Base-by-base conservation (phyloP, 2,113 vertebrate genomes). In the Pavo muticus region DNA sequence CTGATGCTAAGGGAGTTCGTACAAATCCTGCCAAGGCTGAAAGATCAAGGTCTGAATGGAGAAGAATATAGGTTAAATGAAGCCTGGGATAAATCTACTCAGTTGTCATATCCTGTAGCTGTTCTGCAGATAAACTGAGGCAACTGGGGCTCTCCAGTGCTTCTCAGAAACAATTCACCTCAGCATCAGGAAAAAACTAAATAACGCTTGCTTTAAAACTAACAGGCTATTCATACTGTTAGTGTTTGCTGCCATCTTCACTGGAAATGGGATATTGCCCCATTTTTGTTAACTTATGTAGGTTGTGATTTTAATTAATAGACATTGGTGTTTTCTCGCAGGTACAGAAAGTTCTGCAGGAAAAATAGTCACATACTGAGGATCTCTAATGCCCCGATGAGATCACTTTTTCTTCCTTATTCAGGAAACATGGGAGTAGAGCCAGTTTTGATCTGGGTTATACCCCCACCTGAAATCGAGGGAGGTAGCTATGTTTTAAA, bases 171-270 rank as follows among this genome's bases (percentile, higher is more conserved):
- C 4, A 83, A 2, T 2, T 35, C 35, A 5, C 23, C 30, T 78
- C 9, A 30, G 4, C 8, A 23, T 37, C 23, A 40, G 15, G 20
- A 47, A 40, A 76, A 48, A 52, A 17, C 30, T 4, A 10, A 59
- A n/a, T 56, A 9, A 29, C 1, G 2, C 5, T 79, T 64, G 2
- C 35, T 29, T 30, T 44, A 60, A 70, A 83, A 56, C 3, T 48
- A 37, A 4, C 9, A n/a, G 30, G 15, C 4, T 80, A 6, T 25
- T 90, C 70, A 6, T 64, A 25, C 13, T 8, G 9, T 24, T 82
- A 35, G 8, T 0, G 0, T 72, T 91, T 78, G 30, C 12, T 44
- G 71, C 16, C 0, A 0, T n/a, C 85, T 73, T 65, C 17, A 35
- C 17, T 24, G 10, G 11, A 35, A 86, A 45, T 21, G 10, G 24